These are phyloP conservation scores for Choreutis nemorana DNA, from an alignment of 2,888 invertebrate species.

Conservation along the genomic window DNA sequence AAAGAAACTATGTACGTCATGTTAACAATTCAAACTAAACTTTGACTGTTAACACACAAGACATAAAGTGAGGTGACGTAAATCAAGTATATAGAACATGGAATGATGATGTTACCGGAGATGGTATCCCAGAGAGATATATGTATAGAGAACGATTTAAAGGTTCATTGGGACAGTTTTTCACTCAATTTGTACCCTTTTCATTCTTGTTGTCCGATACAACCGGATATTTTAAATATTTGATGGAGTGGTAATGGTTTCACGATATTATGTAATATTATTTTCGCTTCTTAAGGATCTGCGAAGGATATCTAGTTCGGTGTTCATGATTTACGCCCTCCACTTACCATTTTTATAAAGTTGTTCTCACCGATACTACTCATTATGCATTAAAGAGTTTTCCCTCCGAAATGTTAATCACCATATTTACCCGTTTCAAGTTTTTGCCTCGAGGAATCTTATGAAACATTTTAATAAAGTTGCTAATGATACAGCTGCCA, in stretches of 20 bases:
- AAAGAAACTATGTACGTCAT: constrained; percentile 25
- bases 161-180: constrained; percentile 40
- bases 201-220: constrained; percentile 23
- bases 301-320: constrained; percentile 36
- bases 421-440: constrained; percentile 33
- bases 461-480: constrained; percentile 42
- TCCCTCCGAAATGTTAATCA: constrained; percentile 44
- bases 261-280: constrained; percentile 25
- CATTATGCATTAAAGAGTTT: constrained; percentile 36
- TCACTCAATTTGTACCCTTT: constrained; percentile 40
- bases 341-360: constrained; percentile 49
- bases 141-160: constrained; percentile 38
- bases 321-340: constrained; percentile 27
- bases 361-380: constrained; percentile 44
- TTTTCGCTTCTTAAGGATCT: constrained; percentile 24
- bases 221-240: constrained; percentile 20
- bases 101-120: constrained; percentile 29
- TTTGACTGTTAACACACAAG: constrained; percentile 25
- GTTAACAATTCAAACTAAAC: constrained; percentile 31
- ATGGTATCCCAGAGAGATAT: constrained; percentile 32
- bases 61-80: constrained; percentile 25
- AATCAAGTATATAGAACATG: constrained; percentile 26
- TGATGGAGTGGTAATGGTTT: constrained; percentile 19
- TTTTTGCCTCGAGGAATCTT: constrained; percentile 30
- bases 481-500: constrained; percentile 35